Evolutionary conservation across 30 jellyfish, hydroid and myxozoan genomes (phyloP).

Genomic region (Cassiopea andromeda): DNA sequence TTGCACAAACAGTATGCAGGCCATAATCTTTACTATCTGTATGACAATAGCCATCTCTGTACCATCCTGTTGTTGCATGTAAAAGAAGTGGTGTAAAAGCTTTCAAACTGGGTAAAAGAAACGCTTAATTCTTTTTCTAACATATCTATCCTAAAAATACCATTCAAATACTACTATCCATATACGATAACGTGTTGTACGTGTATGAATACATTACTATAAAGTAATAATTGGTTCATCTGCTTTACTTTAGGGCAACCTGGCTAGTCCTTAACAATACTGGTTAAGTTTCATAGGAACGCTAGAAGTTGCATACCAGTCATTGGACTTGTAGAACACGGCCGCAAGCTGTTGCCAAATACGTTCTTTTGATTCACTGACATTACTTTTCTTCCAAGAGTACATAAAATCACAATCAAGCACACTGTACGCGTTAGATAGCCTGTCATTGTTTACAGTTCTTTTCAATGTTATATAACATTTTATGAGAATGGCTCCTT

Average conservation of each 20-base stretch:
- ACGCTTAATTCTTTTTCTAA: too few species aligned
- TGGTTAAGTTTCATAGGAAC: neutral
- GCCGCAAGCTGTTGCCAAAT: slow-evolving; percentile 43
- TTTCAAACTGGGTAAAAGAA: too few species aligned
- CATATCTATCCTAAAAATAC: too few species aligned
- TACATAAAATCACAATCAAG: neutral
- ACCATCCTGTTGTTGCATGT: slow-evolving; percentile 16
- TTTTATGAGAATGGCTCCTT: too few species aligned
- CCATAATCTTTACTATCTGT: slow-evolving; percentile 77
- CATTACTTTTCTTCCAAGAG: neutral
- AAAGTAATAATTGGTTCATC: too few species aligned
- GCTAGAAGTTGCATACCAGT: slow-evolving; percentile 47
- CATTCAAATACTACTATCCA: too few species aligned
- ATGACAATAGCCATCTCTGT: slow-evolving; percentile 79
- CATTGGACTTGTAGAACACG: slow-evolving; percentile 62
- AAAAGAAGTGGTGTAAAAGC: neutral
- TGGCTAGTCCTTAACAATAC: neutral
- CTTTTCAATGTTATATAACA: too few species aligned
- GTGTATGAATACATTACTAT: too few species aligned
- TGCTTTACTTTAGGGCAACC: neutral
- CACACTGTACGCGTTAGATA: neutral
- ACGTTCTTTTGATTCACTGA: slow-evolving; percentile 42
- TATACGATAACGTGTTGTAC: too few species aligned
- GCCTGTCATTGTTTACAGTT: neutral
- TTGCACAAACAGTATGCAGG: slow-evolving; percentile 81